Evolutionary conservation across 1,140 invertebrate genomes (phyloP).

Genomic region (Pantala flavescens): DNA sequence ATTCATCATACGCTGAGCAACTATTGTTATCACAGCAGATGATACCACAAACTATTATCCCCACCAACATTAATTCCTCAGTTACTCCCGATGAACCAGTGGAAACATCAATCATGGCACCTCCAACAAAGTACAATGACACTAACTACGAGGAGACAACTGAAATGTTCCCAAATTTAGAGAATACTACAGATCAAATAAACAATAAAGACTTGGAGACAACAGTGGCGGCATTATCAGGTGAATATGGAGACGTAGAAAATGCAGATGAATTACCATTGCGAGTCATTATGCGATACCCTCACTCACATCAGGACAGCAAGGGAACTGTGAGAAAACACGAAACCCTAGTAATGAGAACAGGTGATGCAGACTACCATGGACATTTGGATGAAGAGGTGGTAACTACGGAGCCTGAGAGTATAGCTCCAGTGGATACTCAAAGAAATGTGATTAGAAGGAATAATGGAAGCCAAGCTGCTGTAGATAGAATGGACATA

Average conservation of each 20-base stretch:
- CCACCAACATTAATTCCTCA: neutral
- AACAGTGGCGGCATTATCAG: neutral
- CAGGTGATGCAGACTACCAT: conserved; percentile 26
- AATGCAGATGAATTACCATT: conserved; percentile 20
- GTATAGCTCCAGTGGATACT: neutral
- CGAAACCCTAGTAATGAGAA: conserved; percentile 28
- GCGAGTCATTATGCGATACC: conserved; percentile 31
- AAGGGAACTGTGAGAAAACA: conserved; percentile 23
- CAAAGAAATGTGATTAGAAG: conserved; percentile 7
- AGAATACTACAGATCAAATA: neutral
- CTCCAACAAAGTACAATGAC: neutral
- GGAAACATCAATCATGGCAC: neutral
- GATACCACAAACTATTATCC: neutral
- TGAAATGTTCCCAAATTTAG: neutral
- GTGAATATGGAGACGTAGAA: neutral
- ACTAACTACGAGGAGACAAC: neutral
- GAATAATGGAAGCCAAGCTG: conserved; percentile 12
- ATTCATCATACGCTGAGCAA: neutral
- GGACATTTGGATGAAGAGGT: conserved; percentile 23
- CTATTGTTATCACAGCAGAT: neutral
- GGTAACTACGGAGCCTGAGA: neutral
- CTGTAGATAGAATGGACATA: conserved; percentile 28
- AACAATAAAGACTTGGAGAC: neutral
- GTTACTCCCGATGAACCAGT: neutral
- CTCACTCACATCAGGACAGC: conserved; percentile 27